Conservation (phyloP, 2,888 invertebrate species). For the Myopa testacea region DNA sequence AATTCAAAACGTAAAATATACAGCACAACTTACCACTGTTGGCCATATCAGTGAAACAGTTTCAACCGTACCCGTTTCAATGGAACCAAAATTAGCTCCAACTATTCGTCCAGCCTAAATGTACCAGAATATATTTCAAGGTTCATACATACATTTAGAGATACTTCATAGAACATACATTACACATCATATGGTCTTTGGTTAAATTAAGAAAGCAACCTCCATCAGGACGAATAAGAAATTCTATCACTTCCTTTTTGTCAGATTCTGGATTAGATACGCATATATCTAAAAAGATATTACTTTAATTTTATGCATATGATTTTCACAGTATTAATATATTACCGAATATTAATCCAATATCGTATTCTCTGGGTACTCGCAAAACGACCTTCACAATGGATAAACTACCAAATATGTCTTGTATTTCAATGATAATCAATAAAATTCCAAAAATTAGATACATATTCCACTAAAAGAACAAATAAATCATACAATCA, state of each 20-base stretch:
- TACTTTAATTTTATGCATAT: not conserved
- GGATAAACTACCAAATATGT: not conserved
- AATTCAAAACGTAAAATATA: not conserved
- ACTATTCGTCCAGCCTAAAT: slow-evolving; percentile 56
- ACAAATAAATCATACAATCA: not conserved
- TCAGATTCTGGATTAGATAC: slow-evolving; percentile 51
- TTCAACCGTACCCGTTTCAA: slow-evolving; percentile 56
- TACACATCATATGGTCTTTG: slow-evolving; percentile 40
- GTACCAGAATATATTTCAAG: not conserved
- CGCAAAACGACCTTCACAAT: slow-evolving; percentile 55
- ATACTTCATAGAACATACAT: slow-evolving; percentile 47
- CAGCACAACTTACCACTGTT: slow-evolving; percentile 57
- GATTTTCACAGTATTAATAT: not conserved
- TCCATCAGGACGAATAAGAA: slow-evolving; percentile 55
- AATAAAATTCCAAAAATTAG: not conserved
- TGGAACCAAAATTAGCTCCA: slow-evolving; percentile 61
- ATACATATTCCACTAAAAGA: slow-evolving; percentile 1
- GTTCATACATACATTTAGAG: slow-evolving; percentile 51
- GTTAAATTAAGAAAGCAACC: slow-evolving; percentile 57
- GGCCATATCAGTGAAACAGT: slow-evolving; percentile 63
- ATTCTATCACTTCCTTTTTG: slow-evolving; percentile 53
- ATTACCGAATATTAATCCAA: slow-evolving; percentile 64
- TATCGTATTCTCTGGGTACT: slow-evolving; percentile 58
- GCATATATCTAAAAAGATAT: slow-evolving; percentile 55
- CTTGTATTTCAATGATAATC: slow-evolving; percentile 29